Base-by-base conservation (phyloP, 2,888 invertebrate species). In the Drosophila villosipedis region DNA sequence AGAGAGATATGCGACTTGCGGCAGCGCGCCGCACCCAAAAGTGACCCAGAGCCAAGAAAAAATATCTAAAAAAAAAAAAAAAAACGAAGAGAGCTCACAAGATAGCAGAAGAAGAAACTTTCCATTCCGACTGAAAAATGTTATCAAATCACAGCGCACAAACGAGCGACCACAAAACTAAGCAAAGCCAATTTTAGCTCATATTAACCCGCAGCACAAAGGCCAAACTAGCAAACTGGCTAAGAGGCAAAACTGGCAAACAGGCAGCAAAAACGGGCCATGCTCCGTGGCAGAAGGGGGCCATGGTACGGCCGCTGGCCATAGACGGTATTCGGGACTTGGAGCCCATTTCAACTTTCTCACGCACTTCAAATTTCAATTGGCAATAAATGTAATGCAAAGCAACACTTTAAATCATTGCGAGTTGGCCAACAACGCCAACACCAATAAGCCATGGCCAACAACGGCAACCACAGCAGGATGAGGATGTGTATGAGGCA, bases 311-410 rank as follows among this genome's bases (percentile, higher is more conserved):
- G 83, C 80, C 81, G 80, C 78, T 76, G 72, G 85, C 78, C 73
- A 74, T 67, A 78, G 73, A 73, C 82, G 68, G 78, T 30, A 66
- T 53, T 55, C 54, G 63, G 63, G 53, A 41, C 61, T 60, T 67
- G 65, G 74, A 88, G 77, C 80, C 90, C 86, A 91, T 91, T 91
- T 88, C 84, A 87, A 91, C 91, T 92, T 92, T 92, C 92, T 92
- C 92, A 92, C 92, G 92, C 92, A 92, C 92, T 92, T 92, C 92
- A 91, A 91, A 91, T 92, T 92, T 92, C 92, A 92, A 92, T 92
- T 91, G 92, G 92, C 91, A 91, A 92, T 92, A 92, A 92, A 92
- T 92, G 92, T 92, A 92, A 92, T 92, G 91, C 92, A 92, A 92
- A 89, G 91, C 92, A 92, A 91, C 92, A 92, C 92, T 91, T 92